phyloP scores from a whole-genome alignment of 2,797 vertebrate genomes.

The Margarornis squamiger region DNA sequence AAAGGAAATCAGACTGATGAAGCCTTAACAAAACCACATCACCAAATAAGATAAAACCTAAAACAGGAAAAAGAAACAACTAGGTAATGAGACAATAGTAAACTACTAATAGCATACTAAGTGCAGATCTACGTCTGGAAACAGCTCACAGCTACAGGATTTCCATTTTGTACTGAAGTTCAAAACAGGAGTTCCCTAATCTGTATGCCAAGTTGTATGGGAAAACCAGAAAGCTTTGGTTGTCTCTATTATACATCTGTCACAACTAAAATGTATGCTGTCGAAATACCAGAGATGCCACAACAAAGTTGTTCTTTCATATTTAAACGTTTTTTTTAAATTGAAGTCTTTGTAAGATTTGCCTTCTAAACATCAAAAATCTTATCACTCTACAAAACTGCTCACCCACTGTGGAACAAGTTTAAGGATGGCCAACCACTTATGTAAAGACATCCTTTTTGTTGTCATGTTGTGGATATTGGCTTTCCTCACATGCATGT shows the following conservation, averaged over 20 bases:
- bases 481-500: neutral
- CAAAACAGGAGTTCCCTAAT: neutral
- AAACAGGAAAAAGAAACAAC: slow-evolving; percentile 38
- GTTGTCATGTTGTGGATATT: neutral
- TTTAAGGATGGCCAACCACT: neutral
- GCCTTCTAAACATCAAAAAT: neutral
- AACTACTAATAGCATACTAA: slow-evolving; percentile 47
- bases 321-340: neutral
- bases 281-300: neutral
- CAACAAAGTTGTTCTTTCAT: neutral
- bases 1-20: slow-evolving; percentile 33
- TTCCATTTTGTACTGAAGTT: neutral
- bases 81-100: slow-evolving; percentile 27
- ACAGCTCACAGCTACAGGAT: slow-evolving; percentile 43
- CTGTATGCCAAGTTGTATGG: neutral
- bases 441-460: neutral
- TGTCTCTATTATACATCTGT: neutral
- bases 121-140: slow-evolving; percentile 40
- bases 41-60: slow-evolving; percentile 47
- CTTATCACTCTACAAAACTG: neutral
- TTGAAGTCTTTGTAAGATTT: neutral
- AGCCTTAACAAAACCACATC: slow-evolving; percentile 40
- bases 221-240: neutral
- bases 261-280: neutral
- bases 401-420: neutral